A percentile compares a stretch with the other conserved stretches of the same genome.
Evolutionary conservation across 2,888 invertebrate species (phyloP).

Genomic region (Pollenia labialis): DNA sequence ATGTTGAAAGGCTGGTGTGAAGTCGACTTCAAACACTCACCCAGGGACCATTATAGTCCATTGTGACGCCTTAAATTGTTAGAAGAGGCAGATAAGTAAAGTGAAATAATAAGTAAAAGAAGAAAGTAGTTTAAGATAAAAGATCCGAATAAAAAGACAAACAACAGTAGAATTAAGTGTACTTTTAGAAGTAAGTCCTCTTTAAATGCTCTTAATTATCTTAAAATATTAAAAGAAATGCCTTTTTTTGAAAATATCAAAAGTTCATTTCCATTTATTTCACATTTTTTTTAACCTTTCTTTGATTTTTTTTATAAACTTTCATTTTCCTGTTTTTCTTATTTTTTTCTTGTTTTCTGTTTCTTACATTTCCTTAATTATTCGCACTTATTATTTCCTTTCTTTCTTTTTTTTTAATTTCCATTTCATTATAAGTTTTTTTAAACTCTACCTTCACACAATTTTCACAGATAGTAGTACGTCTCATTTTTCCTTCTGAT

Average conservation of each 20-base stretch:
- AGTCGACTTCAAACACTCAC: too few species aligned
- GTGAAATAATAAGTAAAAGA: too few species aligned
- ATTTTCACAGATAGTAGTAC: neutral
- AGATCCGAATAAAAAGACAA: too few species aligned
- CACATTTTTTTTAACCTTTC: neutral
- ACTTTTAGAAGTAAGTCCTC: too few species aligned
- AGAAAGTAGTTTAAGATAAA: too few species aligned
- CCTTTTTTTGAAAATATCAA: neutral
- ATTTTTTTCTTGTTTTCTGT: constrained; percentile 31
- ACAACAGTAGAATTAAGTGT: too few species aligned
- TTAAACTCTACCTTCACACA: constrained; percentile 15
- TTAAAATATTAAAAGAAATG: too few species aligned
- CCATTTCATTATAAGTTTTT: constrained; percentile 32
- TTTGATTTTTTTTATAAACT: neutral
- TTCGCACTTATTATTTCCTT: constrained; percentile 44
- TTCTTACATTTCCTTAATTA: constrained; percentile 54
- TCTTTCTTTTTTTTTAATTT: constrained; percentile 10
- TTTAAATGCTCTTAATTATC: too few species aligned
- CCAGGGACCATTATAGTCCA: too few species aligned
- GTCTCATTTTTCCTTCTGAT: neutral
- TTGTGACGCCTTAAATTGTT: too few species aligned
- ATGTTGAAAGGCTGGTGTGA: too few species aligned
- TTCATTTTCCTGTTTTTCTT: constrained; percentile 40
- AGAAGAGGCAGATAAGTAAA: too few species aligned
- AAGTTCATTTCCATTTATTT: constrained; percentile 4